Evolutionary conservation across 2,888 invertebrate species (phyloP).

Genomic region (Didymodactylos carnosus): DNA sequence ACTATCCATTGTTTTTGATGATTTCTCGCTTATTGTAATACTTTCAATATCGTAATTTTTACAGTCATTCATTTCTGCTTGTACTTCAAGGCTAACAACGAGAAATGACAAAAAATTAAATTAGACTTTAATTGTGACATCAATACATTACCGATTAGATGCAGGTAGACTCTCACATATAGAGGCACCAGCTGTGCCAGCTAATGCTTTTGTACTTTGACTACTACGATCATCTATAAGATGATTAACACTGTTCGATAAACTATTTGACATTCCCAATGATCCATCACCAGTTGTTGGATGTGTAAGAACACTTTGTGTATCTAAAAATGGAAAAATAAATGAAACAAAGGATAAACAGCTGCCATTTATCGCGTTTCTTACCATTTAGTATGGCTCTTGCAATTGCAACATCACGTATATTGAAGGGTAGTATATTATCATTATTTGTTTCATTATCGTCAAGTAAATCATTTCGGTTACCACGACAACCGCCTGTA

Average conservation of each 20-base stretch:
- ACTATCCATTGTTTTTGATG: background rate
- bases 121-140: too few relatives aligned
- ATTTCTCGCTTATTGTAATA: background rate
- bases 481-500: constrained; percentile 11
- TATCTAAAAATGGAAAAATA: background rate
- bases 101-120: too few relatives aligned
- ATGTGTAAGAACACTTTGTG: background rate
- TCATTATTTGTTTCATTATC: background rate
- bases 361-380: background rate
- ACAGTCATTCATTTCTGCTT: background rate
- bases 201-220: background rate
- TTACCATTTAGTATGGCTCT: background rate
- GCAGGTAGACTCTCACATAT: background rate
- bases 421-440: background rate
- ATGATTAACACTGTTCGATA: background rate
- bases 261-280: background rate
- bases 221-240: background rate
- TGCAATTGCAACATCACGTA: background rate
- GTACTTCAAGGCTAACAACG: background rate
- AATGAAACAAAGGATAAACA: background rate
- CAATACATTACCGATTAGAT: background rate
- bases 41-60: background rate
- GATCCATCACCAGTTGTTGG: background rate
- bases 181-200: background rate
- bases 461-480: background rate